These are phyloP conservation scores for Acrossocheilus wenchowensis DNA, from an alignment of 2,797 vertebrate species.

Conservation along the genomic window DNA sequence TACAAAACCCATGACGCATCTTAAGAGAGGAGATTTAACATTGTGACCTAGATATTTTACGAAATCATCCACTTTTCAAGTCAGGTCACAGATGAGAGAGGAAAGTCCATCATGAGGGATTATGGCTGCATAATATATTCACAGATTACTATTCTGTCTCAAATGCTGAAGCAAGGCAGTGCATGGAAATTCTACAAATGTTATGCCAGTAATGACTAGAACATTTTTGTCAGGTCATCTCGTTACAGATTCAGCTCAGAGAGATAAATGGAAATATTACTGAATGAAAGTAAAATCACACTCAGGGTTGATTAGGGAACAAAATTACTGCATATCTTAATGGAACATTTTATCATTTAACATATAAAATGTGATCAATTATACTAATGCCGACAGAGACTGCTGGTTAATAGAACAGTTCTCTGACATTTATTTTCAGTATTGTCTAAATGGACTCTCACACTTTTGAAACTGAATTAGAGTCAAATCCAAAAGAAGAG, in stretches of 20 bases:
- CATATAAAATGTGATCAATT: conserved; percentile 45
- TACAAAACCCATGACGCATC: conserved; percentile 17
- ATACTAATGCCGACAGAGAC: conserved; percentile 20
- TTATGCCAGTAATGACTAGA: conserved; percentile 53
- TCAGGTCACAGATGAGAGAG: conserved; percentile 53
- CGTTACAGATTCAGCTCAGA: conserved; percentile 26
- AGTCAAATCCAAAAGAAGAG: conserved; percentile 30
- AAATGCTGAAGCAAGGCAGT: conserved; percentile 47
- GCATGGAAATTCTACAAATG: conserved; percentile 48
- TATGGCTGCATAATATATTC: conserved; percentile 56
- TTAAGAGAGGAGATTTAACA: conserved; percentile 43
- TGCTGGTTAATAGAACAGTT: conserved; percentile 23
- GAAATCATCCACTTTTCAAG: conserved; percentile 51
- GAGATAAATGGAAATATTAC: conserved; percentile 41
- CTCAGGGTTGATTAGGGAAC: conserved; percentile 35
- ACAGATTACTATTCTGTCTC: conserved; percentile 60
- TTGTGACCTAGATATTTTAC: conserved; percentile 29
- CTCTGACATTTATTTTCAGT: background rate
- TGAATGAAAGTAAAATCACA: conserved; percentile 12
- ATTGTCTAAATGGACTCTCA: conserved; percentile 19
- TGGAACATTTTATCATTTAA: conserved; percentile 47
- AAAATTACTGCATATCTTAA: conserved; percentile 49
- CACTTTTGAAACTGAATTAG: background rate
- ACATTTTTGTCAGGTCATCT: conserved; percentile 54
- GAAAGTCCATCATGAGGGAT: conserved; percentile 56